Evolutionary conservation across 2,888 invertebrate genomes (phyloP), one percentile per base, ranked within the genome.

Genomic region (Pyralis farinalis): DNA sequence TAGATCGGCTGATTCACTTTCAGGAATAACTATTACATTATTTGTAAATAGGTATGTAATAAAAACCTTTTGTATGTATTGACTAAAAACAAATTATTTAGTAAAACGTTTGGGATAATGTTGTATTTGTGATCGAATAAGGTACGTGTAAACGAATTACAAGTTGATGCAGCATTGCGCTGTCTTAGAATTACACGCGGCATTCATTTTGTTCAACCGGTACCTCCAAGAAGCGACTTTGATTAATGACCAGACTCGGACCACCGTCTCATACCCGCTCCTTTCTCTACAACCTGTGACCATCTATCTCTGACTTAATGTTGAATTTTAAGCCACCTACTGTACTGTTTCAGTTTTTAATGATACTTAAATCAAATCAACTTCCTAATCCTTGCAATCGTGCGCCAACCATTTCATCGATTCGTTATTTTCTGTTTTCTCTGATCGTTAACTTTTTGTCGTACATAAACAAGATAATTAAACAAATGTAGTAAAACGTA

Each of bases 201-300:
- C 65, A 71, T 72, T 73, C 64, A 71, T 74, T 72, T 65, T 64
- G 71, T 71, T 63, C 62, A 53, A 52, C 58, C 61, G 58, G 61
- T 62, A 59, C 69, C 71, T 71, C 63, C 60, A 55, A 59, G 63
- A 62, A 65, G 60, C 58, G 85, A 82, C 84, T 75, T 80, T 86
- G 86, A 87, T 81, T 75, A 84, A 87, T 80, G 79, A 63, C 68
- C 71, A 74, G 79, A 62, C 70, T 71, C 71, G 74, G 71, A 70
- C 65, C 73, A 71, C 70, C 76, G 76, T 76, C 79, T 83, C 78
- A 84, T 84, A 84, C 80, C 77, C 76, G 72, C 73, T 71, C 74
- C 73, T 71, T 67, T 69, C 70, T 53, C 53, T 44, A 53, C 58
- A 64, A 64, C 69, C 69, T 70, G 64, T 60, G 62, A 59, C 51